Percentiles rank a stretch among this genome's conserved stretches.
Evolutionary conservation across 2,113 vertebrate genomes (phyloP).

Genomic region (Butorides virescens): DNA sequence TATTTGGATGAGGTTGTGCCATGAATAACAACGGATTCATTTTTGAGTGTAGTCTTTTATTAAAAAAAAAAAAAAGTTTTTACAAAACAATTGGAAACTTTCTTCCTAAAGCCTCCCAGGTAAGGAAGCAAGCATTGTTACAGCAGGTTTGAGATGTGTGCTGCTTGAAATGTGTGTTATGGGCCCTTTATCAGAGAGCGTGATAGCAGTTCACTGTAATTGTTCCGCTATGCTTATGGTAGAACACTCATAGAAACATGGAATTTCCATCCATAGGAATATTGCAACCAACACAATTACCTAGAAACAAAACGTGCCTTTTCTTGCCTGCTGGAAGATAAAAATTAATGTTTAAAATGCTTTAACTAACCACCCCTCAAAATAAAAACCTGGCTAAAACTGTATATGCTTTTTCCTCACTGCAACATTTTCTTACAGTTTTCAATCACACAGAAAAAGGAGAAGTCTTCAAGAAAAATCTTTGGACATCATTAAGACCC

Average conservation of each 20-base stretch:
- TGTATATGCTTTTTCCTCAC: not conserved
- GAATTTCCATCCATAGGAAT: not conserved
- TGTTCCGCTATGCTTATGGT: not conserved
- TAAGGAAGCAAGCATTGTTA: not conserved
- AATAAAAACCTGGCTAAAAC: not conserved
- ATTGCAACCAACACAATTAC: not conserved
- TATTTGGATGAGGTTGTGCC: not conserved
- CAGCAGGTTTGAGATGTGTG: not conserved
- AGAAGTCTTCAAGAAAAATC: not conserved
- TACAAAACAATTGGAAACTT: not conserved
- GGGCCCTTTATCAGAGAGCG: not conserved
- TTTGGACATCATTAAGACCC: not conserved
- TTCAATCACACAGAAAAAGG: not conserved
- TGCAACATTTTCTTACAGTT: not conserved
- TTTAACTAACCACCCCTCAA: not conserved
- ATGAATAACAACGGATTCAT: not conserved
- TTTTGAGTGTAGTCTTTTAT: not conserved
- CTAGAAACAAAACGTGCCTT: rapidly evolving
- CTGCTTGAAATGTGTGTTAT: not conserved
- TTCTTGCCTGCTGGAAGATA: not conserved
- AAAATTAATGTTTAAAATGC: not conserved
- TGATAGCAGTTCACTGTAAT: not conserved
- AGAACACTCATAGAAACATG: not conserved
- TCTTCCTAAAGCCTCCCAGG: not conserved
- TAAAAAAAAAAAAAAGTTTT: not conserved